These are phyloP conservation scores for Scomber colias DNA, from an alignment of 2,113 vertebrate species.

Conservation along the genomic window DNA sequence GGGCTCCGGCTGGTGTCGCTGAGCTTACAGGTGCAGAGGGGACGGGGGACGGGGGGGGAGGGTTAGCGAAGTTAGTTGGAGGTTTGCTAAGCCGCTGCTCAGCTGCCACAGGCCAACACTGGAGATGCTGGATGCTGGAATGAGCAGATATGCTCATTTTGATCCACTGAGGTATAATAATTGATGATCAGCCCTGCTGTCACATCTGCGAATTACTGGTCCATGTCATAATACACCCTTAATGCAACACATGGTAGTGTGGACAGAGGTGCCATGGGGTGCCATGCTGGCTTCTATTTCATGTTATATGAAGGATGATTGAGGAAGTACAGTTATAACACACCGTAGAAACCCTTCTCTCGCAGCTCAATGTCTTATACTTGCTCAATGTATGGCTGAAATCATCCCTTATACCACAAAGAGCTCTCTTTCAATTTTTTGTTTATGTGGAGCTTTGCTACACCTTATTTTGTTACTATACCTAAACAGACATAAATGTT, in stretches of 20 bases:
- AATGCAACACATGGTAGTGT: slow-evolving; percentile 78
- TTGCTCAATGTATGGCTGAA: slow-evolving; percentile 23
- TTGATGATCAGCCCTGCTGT: slow-evolving; percentile 88
- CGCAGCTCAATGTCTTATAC: slow-evolving; percentile 2
- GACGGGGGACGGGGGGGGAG: slow-evolving; percentile 43
- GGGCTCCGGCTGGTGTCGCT: slow-evolving; percentile 77
- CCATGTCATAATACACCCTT: slow-evolving; percentile 73
- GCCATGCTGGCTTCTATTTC: slow-evolving; percentile 63
- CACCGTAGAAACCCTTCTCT: slow-evolving; percentile 24
- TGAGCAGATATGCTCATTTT: slow-evolving; percentile 82
- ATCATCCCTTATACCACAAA: slow-evolving; percentile 21
- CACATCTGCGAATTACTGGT: slow-evolving; percentile 81
- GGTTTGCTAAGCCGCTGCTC: slow-evolving; percentile 63
- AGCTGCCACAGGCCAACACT: slow-evolving; percentile 62
- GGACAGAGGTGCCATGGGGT: slow-evolving; percentile 65
- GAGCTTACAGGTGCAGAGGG: slow-evolving; percentile 79
- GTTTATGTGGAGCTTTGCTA: slow-evolving; percentile 37
- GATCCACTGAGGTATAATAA: slow-evolving; percentile 88
- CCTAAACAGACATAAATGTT: slow-evolving; percentile 29
- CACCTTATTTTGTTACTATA: slow-evolving; percentile 36
- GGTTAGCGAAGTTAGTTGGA: not conserved
- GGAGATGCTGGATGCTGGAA: slow-evolving; percentile 53
- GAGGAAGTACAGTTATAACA: slow-evolving; percentile 18
- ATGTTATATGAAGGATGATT: slow-evolving; percentile 52
- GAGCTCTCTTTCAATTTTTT: too few species aligned